phyloP scores from a whole-genome alignment of 2,113 vertebrate genomes.

The Heterochromis multidens region DNA sequence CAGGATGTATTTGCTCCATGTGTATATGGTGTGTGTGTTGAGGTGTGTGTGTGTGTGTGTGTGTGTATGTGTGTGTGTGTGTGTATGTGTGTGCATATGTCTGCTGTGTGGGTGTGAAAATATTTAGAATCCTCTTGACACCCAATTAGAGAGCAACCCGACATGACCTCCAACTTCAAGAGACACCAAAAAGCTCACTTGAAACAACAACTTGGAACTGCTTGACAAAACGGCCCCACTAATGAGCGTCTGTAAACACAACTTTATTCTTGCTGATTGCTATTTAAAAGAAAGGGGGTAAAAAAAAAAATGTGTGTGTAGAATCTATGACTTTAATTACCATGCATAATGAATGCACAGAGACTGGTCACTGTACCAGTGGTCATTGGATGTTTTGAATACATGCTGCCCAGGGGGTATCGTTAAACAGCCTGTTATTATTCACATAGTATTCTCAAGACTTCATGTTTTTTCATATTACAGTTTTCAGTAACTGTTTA shows the following conservation, averaged over 20 bases:
- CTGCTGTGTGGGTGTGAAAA: conserved; percentile 51
- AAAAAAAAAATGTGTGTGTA: background rate
- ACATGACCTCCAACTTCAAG: conserved; percentile 65
- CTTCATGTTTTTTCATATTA: background rate
- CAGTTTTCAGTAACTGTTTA: background rate
- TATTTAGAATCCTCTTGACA: conserved; percentile 75
- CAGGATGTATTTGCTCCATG: conserved; percentile 48
- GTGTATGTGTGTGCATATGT: conserved; percentile 10
- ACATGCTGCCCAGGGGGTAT: background rate
- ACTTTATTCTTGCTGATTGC: conserved; percentile 58
- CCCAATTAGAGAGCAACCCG: conserved; percentile 73
- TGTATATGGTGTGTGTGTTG: background rate
- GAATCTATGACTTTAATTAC: conserved; percentile 1
- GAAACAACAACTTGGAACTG: conserved; percentile 64
- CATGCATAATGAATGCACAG: conserved; percentile 9
- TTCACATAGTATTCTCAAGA: background rate
- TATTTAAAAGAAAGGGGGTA: conserved; percentile 10
- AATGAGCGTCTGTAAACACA: conserved; percentile 63
- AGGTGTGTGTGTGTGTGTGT: background rate
- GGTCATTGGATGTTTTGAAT: background rate
- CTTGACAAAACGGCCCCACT: conserved; percentile 61
- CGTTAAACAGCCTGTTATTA: background rate
- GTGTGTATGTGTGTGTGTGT: conserved; percentile 21
- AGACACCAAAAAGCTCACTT: conserved; percentile 62
- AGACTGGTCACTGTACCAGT: background rate